phyloP scores from a whole-genome alignment of 2,797 vertebrate genomes.

The Lophura swinhoii region DNA sequence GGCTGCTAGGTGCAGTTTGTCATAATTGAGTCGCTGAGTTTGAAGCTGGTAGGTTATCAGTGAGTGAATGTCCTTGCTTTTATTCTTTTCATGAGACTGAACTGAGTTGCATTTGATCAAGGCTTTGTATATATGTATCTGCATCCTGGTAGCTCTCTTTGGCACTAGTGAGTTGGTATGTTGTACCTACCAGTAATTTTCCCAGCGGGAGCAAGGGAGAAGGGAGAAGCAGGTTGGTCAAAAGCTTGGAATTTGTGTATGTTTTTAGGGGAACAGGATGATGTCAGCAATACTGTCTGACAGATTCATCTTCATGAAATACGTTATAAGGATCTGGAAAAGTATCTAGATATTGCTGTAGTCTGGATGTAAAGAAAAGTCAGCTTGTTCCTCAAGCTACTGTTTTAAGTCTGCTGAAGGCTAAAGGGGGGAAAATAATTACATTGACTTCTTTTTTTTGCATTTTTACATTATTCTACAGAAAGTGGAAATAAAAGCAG shows the following conservation, averaged over 20 bases:
- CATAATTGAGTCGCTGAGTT: background rate
- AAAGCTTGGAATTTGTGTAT: background rate
- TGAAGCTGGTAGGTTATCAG: background rate
- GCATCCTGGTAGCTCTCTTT: background rate
- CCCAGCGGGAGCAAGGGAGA: background rate
- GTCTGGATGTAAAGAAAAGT: background rate
- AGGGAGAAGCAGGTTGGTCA: background rate
- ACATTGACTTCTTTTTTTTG: background rate
- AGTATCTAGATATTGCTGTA: background rate
- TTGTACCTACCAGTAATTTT: background rate
- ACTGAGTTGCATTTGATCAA: background rate
- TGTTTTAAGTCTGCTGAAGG: background rate
- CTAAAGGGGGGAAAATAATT: background rate
- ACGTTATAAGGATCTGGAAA: background rate
- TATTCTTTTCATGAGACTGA: background rate
- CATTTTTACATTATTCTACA: background rate
- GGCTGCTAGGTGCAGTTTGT: background rate
- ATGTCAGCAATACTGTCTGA: background rate
- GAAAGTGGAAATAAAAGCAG: background rate
- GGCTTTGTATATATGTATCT: fast-evolving
- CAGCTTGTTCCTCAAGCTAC: background rate
- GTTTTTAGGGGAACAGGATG: background rate
- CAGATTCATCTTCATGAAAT: background rate
- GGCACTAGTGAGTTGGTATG: background rate
- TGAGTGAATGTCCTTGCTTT: background rate